These are phyloP conservation scores for Pempheris klunzingeri DNA, from an alignment of 2,797 vertebrate species.

Conservation along the genomic window DNA sequence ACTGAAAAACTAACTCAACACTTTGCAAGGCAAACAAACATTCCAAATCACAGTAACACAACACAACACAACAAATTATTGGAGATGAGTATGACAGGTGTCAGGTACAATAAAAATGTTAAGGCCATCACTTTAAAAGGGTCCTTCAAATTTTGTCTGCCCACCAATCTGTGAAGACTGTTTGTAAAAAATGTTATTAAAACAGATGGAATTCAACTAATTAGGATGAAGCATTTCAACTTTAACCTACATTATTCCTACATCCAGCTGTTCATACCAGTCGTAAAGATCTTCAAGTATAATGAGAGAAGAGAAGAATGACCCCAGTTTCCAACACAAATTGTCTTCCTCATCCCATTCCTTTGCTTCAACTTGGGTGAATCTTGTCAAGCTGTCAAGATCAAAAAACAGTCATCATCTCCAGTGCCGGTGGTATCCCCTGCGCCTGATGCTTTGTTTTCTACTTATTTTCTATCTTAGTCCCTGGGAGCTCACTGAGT, in stretches of 20 bases:
- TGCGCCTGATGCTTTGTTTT: slow-evolving; percentile 16
- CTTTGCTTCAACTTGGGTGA: slow-evolving; percentile 14
- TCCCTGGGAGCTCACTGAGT: slow-evolving; percentile 35
- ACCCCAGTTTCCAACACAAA: not conserved
- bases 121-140: slow-evolving; percentile 16
- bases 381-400: not conserved
- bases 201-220: slow-evolving; percentile 25
- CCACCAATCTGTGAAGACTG: slow-evolving; percentile 15
- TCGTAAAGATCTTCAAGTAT: slow-evolving; percentile 13
- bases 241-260: slow-evolving; percentile 2
- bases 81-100: slow-evolving; percentile 3
- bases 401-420: slow-evolving; percentile 13
- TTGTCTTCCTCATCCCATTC: slow-evolving; percentile 13
- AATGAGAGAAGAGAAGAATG: slow-evolving; percentile 9
- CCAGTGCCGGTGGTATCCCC: not conserved
- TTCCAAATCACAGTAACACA: not conserved
- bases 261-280: slow-evolving; percentile 12
- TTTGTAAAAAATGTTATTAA: slow-evolving; percentile 19
- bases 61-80: no score
- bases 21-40: not conserved
- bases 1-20: not conserved
- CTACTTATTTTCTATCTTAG: not conserved
- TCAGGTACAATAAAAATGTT: slow-evolving; percentile 4
- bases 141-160: slow-evolving; percentile 13
- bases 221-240: slow-evolving; percentile 15